Conservation (phyloP, 2,888 invertebrate species). For the Lithophane ornitopus region DNA sequence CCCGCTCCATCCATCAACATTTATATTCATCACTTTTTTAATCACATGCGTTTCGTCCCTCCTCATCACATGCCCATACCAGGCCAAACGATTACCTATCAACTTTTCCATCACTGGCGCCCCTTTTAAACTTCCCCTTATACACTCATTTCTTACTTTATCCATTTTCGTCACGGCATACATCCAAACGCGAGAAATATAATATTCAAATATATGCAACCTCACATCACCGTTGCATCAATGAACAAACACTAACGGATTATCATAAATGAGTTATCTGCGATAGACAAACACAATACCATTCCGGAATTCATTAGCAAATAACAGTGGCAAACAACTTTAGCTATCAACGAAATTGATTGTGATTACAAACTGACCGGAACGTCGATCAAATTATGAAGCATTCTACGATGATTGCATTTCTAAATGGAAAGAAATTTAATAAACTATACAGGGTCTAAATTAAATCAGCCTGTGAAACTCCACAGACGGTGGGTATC, state of each 20-base stretch:
- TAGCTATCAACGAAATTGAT: conserved; percentile 46
- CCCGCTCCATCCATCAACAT: no score
- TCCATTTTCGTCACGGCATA: no score
- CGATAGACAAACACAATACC: conserved; percentile 45
- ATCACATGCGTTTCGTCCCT: no score
- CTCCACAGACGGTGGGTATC: no score
- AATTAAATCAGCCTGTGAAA: no score
- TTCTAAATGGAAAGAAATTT: not conserved
- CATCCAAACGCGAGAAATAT: not conserved
- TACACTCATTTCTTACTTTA: no score
- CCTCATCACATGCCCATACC: no score
- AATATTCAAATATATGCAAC: not conserved
- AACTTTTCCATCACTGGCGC: no score
- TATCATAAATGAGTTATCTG: conserved; percentile 51
- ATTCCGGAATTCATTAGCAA: conserved; percentile 57
- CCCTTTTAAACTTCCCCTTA: no score
- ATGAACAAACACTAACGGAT: conserved; percentile 31
- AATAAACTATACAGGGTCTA: not conserved
- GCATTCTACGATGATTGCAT: not conserved
- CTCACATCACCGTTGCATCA: conserved; percentile 5
- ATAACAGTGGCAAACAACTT: conserved; percentile 44
- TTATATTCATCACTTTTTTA: no score
- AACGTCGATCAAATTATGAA: conserved; percentile 8
- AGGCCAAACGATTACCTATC: no score
- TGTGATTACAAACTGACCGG: conserved; percentile 25